Evolutionary conservation across 2,113 vertebrate genomes (phyloP), one percentile per base, ranked within the genome.

Genomic region (Talpa occidentalis): DNA sequence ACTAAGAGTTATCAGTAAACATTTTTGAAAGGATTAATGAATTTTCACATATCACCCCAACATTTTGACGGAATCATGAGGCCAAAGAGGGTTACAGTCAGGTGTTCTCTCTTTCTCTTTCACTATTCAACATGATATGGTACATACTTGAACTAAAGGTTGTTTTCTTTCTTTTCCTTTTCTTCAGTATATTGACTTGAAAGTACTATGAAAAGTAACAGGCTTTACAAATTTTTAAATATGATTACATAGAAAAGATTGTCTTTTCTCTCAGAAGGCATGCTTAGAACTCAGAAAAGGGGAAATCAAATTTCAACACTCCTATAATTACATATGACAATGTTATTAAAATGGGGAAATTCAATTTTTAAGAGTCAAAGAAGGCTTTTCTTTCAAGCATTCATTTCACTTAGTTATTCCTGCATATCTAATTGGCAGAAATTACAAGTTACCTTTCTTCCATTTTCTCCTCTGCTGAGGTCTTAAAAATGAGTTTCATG

Each of bases 341-440:
- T 90, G 40, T 94, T 92, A 84, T 70, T 92, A 76, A 87, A 91
- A 95, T 88, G 21, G 5, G 91, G 64, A 89, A 49, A 76, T 93
- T 97, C 44, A 77, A 12, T 89, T 93, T 93, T 92, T 32, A 73
- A 67, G 81, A 90, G 19, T 88, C 77, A 93, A 37, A 21, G 47
- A 89, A 66, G 40, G 15, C 1, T 49, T 47, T 79, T 72, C 72
- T 85, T 35, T 67, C 22, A 91, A 94, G 40, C 62, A 60, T 91
- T 88, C 32, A 88, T 96, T 93, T 87, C 76, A 24, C 40, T 84
- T 90, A 91, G 67, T 95, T 85, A 60, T 94, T 78, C 80, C 88
- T 67, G 32, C 59, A n/a, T 85, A 82, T 85, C 37, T 95, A 96
- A 97, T 95, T 93, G 81, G 12, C 73, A 95, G 88, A 96, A 97